Percentiles rank a stretch among this genome's conserved stretches.
These are phyloP conservation scores for Platycheirus albimanus DNA, from an alignment of 2,888 invertebrate genomes.

Conservation along the genomic window DNA sequence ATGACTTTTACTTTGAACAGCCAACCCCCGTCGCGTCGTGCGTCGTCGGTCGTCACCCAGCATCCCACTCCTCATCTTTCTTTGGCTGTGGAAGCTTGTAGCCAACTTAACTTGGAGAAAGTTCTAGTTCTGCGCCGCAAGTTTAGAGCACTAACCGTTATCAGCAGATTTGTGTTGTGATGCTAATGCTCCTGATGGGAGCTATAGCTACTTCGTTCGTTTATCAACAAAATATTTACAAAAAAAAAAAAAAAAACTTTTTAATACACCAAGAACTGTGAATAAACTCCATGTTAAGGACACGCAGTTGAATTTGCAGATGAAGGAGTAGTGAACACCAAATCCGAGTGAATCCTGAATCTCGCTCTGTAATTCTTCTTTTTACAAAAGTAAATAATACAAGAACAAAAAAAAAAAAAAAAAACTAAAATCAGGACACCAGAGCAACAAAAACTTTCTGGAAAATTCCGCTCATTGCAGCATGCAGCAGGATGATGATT, in stretches of 20 bases:
- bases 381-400: conserved; percentile 22
- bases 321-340: conserved; percentile 11
- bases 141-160: conserved; percentile 72
- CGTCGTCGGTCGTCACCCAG: too few species aligned
- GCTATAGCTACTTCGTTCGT: conserved; percentile 65
- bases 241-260: conserved; percentile 47
- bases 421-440: conserved; percentile 19
- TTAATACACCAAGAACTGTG: conserved; percentile 71
- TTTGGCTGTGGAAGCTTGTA: conserved; percentile 6
- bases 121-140: too few species aligned
- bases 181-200: conserved; percentile 72
- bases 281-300: conserved; percentile 64
- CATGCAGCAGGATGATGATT: conserved; percentile 11
- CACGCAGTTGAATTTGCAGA: conserved; percentile 51
- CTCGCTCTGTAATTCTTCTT: conserved; percentile 20
- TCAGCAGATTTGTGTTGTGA: conserved; percentile 74
- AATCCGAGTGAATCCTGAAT: conserved; percentile 40
- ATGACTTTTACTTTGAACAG: not conserved
- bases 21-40: not conserved
- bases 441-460: conserved; percentile 46
- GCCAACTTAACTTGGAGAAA: conserved; percentile 49
- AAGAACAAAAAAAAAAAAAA: conserved; percentile 5
- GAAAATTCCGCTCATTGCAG: conserved; percentile 61
- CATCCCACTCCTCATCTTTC: conserved; percentile 23
- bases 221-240: conserved; percentile 50